A percentile compares a stretch with the other conserved stretches of the same genome.
Evolutionary conservation across 64 coral and sea anemone species (phyloP).

Genomic region (Dendronephthya gigantea): DNA sequence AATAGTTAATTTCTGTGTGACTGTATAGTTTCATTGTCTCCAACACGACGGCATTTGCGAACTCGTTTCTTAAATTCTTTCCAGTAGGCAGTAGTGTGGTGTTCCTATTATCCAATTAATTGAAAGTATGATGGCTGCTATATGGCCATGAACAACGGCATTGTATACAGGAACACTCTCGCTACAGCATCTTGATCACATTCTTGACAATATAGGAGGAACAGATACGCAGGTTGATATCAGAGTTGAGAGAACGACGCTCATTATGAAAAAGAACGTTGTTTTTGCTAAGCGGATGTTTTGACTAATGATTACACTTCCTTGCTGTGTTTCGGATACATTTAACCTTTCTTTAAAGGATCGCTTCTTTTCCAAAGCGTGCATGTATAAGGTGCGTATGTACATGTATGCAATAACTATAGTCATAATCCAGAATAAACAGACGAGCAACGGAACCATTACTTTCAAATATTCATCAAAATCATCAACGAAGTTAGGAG

Average conservation of each 20-base stretch:
- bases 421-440: neutral
- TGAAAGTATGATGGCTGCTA: neutral
- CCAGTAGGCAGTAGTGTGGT: neutral
- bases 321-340: neutral
- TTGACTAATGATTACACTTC: neutral
- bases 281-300: neutral
- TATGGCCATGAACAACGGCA: neutral
- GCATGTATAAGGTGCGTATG: neutral
- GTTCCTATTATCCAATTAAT: neutral
- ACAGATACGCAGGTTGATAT: neutral
- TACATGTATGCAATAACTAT: neutral
- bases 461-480: neutral
- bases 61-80: neutral
- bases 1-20: too few species aligned
- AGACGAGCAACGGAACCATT: neutral
- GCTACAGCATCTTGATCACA: neutral
- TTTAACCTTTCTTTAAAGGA: neutral
- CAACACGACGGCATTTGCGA: too few species aligned
- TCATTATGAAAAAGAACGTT: neutral
- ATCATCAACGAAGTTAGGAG: neutral
- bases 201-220: neutral
- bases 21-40: too few species aligned
- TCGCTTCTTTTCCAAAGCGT: neutral
- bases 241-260: neutral
- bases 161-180: neutral